Percentiles rank a stretch among this genome's conserved stretches.
These are phyloP conservation scores for Galbula dea DNA, from an alignment of 2,113 vertebrate species.

Conservation along the genomic window DNA sequence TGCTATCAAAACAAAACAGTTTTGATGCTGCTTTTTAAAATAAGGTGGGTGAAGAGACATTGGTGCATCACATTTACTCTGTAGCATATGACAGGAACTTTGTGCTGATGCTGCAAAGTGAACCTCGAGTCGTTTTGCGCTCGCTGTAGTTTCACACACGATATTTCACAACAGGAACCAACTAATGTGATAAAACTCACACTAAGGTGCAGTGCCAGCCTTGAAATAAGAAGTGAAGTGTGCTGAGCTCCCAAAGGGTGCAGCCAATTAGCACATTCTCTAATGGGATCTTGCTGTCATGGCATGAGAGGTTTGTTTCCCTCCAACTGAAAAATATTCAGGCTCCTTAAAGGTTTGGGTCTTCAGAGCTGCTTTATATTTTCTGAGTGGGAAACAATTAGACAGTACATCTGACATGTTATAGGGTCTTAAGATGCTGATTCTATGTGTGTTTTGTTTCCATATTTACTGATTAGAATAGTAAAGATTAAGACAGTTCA, in stretches of 20 bases:
- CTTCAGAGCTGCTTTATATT: not conserved
- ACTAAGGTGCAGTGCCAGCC: not conserved
- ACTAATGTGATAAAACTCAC: slow-evolving; percentile 18
- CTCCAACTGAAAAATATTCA: not conserved
- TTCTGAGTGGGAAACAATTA: not conserved
- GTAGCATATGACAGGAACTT: not conserved
- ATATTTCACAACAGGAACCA: not conserved
- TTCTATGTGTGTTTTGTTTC: not conserved
- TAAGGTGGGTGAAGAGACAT: not conserved
- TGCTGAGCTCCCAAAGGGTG: not conserved
- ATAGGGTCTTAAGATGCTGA: not conserved
- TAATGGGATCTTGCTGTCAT: not conserved
- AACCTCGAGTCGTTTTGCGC: not conserved
- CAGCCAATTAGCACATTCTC: not conserved
- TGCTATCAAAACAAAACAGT: not conserved
- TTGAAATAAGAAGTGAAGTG: not conserved
- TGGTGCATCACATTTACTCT: not conserved
- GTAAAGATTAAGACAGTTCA: not conserved
- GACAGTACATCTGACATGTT: not conserved
- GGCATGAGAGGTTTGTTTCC: not conserved
- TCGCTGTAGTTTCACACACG: not conserved
- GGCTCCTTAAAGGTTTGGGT: not conserved
- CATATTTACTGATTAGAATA: not conserved
- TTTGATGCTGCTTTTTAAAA: not conserved
- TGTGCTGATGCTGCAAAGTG: not conserved